Evolutionary conservation across 2,888 invertebrate genomes (phyloP), one percentile per base, ranked within the genome.

Genomic region (Hypercompe scribonia): DNA sequence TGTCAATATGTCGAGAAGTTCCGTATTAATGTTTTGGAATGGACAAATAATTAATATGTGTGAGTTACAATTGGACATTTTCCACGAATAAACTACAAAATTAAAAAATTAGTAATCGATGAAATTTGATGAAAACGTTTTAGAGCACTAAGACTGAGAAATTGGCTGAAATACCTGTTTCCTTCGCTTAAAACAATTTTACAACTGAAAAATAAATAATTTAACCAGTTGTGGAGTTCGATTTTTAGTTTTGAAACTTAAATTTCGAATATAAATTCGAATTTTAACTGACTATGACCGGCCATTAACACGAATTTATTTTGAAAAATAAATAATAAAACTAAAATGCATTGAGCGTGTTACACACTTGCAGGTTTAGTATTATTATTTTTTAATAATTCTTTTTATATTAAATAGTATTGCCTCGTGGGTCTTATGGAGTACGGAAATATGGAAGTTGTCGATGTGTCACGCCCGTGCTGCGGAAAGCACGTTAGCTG

Each of bases 131-230:
- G 87, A 87, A 85, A 87, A 88, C 85, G 86, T 87, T 90, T 92
- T 93, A 92, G 92, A 95, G 93, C 94, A 94, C 92, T 94, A 95
- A 95, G 95, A 95, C 95, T 95, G 95, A 95, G 90, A 90, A 91
- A 89, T 91, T 90, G 93, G 94, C 92, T 91, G 88, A 90, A 89
- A 88, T 86, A 84, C 89, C 87, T 88, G 81, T 88, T 84, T 90
- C 90, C 90, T 90, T 89, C 87, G 88, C 90, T 87, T 88, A 87
- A 87, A 75, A 80, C 64, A 71, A 75, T 74, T 75, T 68, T 71
- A 72, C 65, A 79, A 34, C 65, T 69, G 36, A 77, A 73, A 68
- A 72, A 73, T n/a, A 75, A 69, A 31, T 15, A 61, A 54, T 69
- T 54, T 72, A 73, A 63, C 65, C 71, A 36, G 73, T 72, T 42